Percentiles rank a stretch among this genome's conserved stretches.
Conservation (phyloP, 2,113 vertebrate species). For the Stomatorhinus ivindoensis region DNA sequence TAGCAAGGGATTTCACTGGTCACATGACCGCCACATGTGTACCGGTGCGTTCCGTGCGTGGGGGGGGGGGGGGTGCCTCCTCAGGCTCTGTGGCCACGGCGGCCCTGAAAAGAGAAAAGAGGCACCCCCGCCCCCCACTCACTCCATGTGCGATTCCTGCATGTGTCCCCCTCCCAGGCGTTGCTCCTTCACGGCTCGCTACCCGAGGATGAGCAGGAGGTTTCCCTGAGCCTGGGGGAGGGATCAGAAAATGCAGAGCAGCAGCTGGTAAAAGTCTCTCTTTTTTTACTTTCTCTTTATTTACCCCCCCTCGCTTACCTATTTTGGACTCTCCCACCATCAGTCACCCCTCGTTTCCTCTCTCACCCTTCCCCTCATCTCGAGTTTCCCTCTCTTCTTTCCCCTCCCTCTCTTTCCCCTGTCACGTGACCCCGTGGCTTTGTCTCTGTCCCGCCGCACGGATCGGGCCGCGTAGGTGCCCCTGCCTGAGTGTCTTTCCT, state of each 20-base stretch:
- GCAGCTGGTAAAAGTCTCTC: slow-evolving; percentile 71
- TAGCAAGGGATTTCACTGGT: neutral
- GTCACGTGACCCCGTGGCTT: neutral
- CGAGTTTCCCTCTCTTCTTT: slow-evolving; percentile 32
- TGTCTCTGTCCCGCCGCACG: neutral
- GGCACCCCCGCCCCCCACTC: neutral
- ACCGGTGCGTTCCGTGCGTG: neutral
- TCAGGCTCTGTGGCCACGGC: neutral
- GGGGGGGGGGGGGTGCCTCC: neutral
- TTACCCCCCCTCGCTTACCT: neutral
- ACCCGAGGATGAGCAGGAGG: slow-evolving; percentile 84
- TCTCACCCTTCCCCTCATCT: slow-evolving; percentile 15
- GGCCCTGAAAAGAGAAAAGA: neutral
- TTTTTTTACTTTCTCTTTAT: slow-evolving; percentile 15
- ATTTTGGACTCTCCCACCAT: neutral
- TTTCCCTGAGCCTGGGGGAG: slow-evolving; percentile 66
- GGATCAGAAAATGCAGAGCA: slow-evolving; percentile 72
- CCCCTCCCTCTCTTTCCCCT: slow-evolving; percentile 21
- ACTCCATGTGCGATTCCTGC: neutral
- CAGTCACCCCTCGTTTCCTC: neutral
- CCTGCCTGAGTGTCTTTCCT: neutral
- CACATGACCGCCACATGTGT: neutral
- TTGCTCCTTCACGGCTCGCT: slow-evolving; percentile 82
- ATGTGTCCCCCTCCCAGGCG: slow-evolving; percentile 58
- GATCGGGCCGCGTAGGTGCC: neutral